Evolutionary conservation across 2,888 invertebrate species (phyloP), one percentile per base, ranked within the genome.

Genomic region (Geotrupes spiniger): DNA sequence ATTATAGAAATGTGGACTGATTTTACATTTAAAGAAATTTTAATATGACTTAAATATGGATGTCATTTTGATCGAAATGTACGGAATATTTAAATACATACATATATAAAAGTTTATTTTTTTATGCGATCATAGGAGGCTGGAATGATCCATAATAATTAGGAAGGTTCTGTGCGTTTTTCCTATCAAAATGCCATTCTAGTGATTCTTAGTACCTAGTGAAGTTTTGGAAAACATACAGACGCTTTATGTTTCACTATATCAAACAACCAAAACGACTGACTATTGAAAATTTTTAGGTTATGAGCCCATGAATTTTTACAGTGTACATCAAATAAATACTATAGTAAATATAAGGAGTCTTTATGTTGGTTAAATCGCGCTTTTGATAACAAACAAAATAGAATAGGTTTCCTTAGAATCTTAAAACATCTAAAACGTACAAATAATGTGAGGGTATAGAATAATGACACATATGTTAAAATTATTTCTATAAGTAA

Each of bases 1-100:
- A 51, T 56, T 52, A 49, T 60, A 57, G 59, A 57, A 26, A 52
- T 56, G 54, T 54, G 61, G 61, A 61, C 61, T 61, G 61, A 61
- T 56, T 58, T 59, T 53, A 53, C 40, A 40, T 40, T 25, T 25
- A 17, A 47, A 52, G 33, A 41, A 21, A 21, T 21, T 4, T 33
- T 9, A n/a, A 28, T 15, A 9, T 28, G 29, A 14, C 28, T 26
- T 11, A 10, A 29, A 14, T 38, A 48, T 53, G 53, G 57, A 56
- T 57, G 55, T 52, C 54, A 51, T 56, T 56, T 56, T 54, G 56
- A 52, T 50, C 47, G 42, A 47, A 46, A 57, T 48, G 40, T 33
- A 33, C 33, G 9, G 33, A 33, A 33, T 33, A 33, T 33, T 21
- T 21, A 21, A 21, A 21, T 21, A 21, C 6, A 21, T 21, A 21